A percentile compares a stretch with the other conserved stretches of the same genome.
These are phyloP conservation scores for Stictonetta naevosa DNA, from an alignment of 2,113 vertebrate species.

Conservation along the genomic window DNA sequence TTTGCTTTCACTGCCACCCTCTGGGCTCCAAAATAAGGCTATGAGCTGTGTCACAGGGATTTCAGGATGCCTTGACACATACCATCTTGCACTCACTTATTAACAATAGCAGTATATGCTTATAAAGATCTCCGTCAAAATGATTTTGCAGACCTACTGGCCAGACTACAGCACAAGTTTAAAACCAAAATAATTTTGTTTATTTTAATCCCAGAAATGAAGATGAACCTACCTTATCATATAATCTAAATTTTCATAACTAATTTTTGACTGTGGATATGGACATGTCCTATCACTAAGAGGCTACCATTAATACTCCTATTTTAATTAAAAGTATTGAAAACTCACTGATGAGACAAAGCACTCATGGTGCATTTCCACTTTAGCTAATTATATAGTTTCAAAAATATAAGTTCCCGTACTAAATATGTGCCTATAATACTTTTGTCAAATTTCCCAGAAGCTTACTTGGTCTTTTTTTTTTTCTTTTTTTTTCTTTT, in stretches of 20 bases:
- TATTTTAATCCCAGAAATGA: neutral
- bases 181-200: neutral
- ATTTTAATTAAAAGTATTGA: neutral
- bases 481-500: neutral
- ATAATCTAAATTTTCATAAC: neutral
- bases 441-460: neutral
- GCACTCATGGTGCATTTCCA: neutral
- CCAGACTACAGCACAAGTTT: neutral
- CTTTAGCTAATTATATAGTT: neutral
- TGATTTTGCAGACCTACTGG: neutral
- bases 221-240: neutral
- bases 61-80: neutral
- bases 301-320: neutral
- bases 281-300: neutral
- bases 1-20: constrained; percentile 65
- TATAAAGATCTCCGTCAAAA: neutral
- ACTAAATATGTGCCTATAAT: neutral
- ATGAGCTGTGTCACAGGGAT: neutral
- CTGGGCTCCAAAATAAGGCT: constrained; percentile 43
- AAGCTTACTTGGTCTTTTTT: fast-evolving
- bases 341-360: neutral
- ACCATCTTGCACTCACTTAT: neutral
- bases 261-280: neutral
- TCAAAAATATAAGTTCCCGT: fast-evolving
- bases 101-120: neutral